Evolutionary conservation across 2,797 vertebrate species (phyloP).

Genomic region (Merluccius polli): DNA sequence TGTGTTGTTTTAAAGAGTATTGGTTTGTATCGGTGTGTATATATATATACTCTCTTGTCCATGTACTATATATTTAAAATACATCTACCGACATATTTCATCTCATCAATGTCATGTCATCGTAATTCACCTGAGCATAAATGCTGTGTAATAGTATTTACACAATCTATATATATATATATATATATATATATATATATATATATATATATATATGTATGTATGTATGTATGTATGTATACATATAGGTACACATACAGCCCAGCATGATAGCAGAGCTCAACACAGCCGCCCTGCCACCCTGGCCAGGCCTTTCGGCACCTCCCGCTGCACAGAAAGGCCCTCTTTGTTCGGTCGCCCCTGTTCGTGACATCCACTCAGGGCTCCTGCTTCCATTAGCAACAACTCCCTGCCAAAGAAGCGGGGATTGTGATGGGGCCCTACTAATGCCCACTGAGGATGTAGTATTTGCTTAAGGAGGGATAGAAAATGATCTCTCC

Average conservation of each 20-base stretch:
- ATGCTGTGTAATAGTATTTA: slow-evolving; percentile 8
- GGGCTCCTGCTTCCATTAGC: slow-evolving; percentile 67
- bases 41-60: background rate
- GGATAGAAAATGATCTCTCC: slow-evolving; percentile 57
- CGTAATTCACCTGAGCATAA: background rate
- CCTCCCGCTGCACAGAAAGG: slow-evolving; percentile 70
- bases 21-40: background rate
- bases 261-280: slow-evolving; percentile 66
- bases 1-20: background rate
- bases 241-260: slow-evolving; percentile 6
- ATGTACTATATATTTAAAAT: too few species aligned
- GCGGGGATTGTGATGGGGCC: slow-evolving; percentile 70
- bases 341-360: slow-evolving; percentile 67
- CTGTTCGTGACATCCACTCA: slow-evolving; percentile 64
- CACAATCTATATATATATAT: background rate
- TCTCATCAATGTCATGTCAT: background rate
- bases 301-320: slow-evolving; percentile 81
- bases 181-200: background rate
- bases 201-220: background rate
- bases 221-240: background rate
- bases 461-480: slow-evolving; percentile 68
- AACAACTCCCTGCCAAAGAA: slow-evolving; percentile 66
- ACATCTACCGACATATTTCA: too few species aligned
- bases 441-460: slow-evolving; percentile 65
- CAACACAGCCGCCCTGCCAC: slow-evolving; percentile 57